Base-by-base conservation (phyloP, 2,888 invertebrate species). In the Strigamia crassipes region DNA sequence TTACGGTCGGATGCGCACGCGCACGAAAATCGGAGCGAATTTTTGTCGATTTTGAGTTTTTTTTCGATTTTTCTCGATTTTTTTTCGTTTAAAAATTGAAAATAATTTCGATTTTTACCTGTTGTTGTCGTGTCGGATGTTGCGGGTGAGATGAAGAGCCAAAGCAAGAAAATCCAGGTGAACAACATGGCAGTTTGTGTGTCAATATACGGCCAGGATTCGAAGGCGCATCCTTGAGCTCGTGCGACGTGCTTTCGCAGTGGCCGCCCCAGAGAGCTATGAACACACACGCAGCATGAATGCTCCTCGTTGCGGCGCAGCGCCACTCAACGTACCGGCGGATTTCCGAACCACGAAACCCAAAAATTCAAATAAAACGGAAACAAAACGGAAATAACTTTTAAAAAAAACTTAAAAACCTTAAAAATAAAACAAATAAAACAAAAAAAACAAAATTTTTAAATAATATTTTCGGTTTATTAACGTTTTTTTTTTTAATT, bases 251-350 rank as follows among this genome's bases (percentile, higher is more conserved):
- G 73, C 73, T 23, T 31, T 73, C 73, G 73, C 73, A 73, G 73
- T 73, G 73, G 73, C 27, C 73, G 73, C 73, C 73, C 73, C 31
- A 73, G 31, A 73, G 73, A 73, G 73, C 73, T 73, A 73, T 73
- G 73, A 73, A 73, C 73, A 73, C 12, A 27, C 73, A 73, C 73
- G 27, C 23, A 23, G 27, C 73, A 73, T 27, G 27, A 27, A 18
- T 66, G 12, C 27, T 73, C 31, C 10, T 6, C 1, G 13, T 27
- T 66, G 73, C 3, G 73, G 31, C 6, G 31, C 73, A 27, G 73
- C 73, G 73, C 73, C 27, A 23, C 31, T 4, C 8, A 1, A 31
- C 0, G 13, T 10, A 31, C 31, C 8, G 73, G 73, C 12, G 73
- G 31, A 38, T 38, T 46, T 4, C 15, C 0, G 27, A 27, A 27